phyloP scores from a whole-genome alignment of 2,797 vertebrate genomes.

The Brachymystax lenok region DNA sequence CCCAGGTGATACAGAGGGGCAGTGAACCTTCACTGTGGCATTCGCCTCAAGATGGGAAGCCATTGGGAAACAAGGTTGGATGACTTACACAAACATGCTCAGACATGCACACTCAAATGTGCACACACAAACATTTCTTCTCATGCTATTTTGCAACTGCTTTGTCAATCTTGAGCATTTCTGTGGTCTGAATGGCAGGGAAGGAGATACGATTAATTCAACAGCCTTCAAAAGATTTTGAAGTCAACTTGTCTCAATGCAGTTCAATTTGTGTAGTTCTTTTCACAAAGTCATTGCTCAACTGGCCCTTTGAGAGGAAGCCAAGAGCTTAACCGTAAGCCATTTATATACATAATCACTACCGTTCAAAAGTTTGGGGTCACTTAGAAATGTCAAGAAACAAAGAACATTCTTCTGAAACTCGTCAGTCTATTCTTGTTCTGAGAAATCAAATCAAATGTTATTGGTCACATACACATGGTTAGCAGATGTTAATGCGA shows the following conservation, averaged over 20 bases:
- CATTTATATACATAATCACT: no score
- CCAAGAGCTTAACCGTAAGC: not conserved
- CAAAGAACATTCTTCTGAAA: no score
- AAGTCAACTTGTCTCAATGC: constrained; percentile 9
- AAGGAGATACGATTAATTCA: constrained; percentile 34
- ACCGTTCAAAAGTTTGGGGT: no score
- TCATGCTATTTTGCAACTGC: constrained; percentile 35
- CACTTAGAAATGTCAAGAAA: no score
- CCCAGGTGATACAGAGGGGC: constrained; percentile 70
- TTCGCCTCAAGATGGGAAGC: constrained; percentile 21
- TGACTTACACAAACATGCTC: constrained; percentile 21
- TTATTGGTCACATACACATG: no score
- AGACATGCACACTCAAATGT: constrained; percentile 19
- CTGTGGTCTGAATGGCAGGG: constrained; percentile 32
- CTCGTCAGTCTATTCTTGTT: no score
- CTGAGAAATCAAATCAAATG: no score
- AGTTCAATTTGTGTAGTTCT: not conserved
- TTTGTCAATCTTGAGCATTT: constrained; percentile 29
- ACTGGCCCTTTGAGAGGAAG: not conserved
- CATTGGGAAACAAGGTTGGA: constrained; percentile 13
- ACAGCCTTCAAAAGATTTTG: constrained; percentile 28
- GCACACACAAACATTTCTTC: not conserved
- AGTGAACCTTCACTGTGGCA: constrained; percentile 66
- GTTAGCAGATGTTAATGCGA: no score
- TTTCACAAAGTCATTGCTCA: not conserved